phyloP scores from a whole-genome alignment of 2,113 vertebrate species.

The Conger conger region DNA sequence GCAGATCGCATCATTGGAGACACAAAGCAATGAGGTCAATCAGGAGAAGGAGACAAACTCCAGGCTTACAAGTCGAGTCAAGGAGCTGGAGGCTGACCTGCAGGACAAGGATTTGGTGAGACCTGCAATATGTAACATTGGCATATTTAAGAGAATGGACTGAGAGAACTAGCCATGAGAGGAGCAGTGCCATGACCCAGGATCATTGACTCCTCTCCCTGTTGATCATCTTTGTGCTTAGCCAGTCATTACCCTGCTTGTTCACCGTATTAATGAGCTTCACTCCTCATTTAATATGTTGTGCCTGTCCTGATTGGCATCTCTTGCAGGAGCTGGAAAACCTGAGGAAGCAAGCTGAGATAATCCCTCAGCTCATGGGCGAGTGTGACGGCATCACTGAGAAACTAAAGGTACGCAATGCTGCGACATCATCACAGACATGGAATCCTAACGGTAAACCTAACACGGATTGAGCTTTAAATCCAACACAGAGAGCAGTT shows the following conservation, averaged over 20 bases:
- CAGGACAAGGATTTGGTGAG: conserved; percentile 87
- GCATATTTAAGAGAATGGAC: neutral
- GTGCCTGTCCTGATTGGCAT: neutral
- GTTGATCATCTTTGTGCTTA: conserved; percentile 34
- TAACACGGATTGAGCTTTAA: neutral
- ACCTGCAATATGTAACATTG: neutral
- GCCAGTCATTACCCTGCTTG: neutral
- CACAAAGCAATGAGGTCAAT: conserved; percentile 81
- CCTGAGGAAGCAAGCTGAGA: conserved; percentile 91
- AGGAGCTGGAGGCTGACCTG: conserved; percentile 84
- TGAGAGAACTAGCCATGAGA: neutral
- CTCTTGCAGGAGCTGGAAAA: conserved; percentile 84
- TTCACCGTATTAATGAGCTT: neutral
- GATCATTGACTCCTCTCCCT: conserved; percentile 50
- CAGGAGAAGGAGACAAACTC: conserved; percentile 84
- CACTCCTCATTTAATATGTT: neutral
- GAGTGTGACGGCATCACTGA: conserved; percentile 86
- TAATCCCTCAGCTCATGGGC: conserved; percentile 90
- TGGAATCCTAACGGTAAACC: neutral
- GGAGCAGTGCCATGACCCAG: conserved; percentile 34
- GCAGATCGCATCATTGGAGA: conserved; percentile 87
- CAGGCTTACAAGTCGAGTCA: conserved; percentile 75
- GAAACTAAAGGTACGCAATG: conserved; percentile 82
- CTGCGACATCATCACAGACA: neutral
- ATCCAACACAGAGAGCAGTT: neutral